phyloP scores from a whole-genome alignment of 2,797 vertebrate genomes.

The Varecia variegata region DNA sequence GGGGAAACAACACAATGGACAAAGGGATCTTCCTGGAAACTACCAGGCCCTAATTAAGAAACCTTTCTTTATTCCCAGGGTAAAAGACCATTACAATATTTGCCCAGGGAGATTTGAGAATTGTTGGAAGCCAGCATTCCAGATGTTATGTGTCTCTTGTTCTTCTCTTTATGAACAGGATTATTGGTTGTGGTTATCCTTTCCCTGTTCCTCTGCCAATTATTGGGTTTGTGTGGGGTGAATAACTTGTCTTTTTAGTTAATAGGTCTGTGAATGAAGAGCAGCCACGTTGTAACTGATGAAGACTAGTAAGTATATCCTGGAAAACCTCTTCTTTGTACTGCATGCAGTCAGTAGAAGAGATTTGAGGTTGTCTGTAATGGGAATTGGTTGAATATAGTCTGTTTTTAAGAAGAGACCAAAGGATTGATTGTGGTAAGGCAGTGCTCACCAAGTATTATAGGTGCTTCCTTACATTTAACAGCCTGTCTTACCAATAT shows the following conservation, averaged over 20 bases:
- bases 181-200: neutral
- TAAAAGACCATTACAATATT: neutral
- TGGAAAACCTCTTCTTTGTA: neutral
- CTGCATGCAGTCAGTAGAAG: neutral
- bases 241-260: neutral
- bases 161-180: neutral
- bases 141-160: neutral
- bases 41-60: neutral
- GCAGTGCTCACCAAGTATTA: neutral
- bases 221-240: neutral
- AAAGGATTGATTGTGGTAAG: neutral
- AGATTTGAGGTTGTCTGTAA: neutral
- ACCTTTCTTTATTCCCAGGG: neutral
- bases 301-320: neutral
- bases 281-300: neutral
- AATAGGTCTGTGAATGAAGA: neutral
- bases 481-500: neutral
- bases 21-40: neutral
- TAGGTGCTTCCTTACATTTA: neutral
- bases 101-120: neutral
- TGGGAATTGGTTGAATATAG: neutral
- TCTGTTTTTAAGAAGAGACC: neutral
- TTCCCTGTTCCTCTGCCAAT: neutral
- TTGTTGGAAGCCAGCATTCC: neutral
- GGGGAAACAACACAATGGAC: neutral